A percentile compares a stretch with the other conserved stretches of the same genome.
Conservation (phyloP, 2,113 vertebrate species). For the Pitta sordida region DNA sequence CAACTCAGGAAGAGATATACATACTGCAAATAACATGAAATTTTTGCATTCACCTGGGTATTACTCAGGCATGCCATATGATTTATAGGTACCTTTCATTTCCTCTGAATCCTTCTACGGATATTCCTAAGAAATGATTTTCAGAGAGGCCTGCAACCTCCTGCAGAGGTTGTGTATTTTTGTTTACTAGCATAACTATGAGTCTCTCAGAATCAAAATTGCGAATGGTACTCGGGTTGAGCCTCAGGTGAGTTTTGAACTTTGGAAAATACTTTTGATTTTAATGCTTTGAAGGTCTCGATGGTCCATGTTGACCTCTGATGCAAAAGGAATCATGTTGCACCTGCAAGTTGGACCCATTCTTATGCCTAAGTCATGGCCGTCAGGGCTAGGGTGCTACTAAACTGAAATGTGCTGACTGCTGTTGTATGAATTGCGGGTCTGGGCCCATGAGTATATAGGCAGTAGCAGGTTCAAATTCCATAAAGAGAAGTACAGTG, state of each 20-base stretch:
- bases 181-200: not conserved
- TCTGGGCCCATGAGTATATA: not conserved
- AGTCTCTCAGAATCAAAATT: constrained; percentile 13
- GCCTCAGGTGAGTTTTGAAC: constrained; percentile 3
- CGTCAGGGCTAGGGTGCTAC: not conserved
- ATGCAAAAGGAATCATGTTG: not conserved
- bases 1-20: constrained; percentile 79
- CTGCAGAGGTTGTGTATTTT: not conserved
- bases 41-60: constrained; percentile 61
- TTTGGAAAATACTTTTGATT: not conserved
- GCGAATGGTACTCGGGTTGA: not conserved
- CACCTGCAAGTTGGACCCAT: not conserved
- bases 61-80: constrained; percentile 63
- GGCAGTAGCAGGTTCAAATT: not conserved
- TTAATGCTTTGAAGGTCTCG: not conserved
- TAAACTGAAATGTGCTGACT: not conserved
- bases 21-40: constrained; percentile 51
- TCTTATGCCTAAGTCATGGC: not conserved
- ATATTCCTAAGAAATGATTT: constrained; percentile 25
- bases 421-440: not conserved
- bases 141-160: constrained; percentile 37
- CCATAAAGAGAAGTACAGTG: not conserved
- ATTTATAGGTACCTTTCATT: constrained; percentile 62
- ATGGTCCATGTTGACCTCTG: not conserved
- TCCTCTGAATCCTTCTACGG: not conserved